Evolutionary conservation across 2,797 vertebrate species (phyloP).

Genomic region (Rhyacichthys aspro): DNA sequence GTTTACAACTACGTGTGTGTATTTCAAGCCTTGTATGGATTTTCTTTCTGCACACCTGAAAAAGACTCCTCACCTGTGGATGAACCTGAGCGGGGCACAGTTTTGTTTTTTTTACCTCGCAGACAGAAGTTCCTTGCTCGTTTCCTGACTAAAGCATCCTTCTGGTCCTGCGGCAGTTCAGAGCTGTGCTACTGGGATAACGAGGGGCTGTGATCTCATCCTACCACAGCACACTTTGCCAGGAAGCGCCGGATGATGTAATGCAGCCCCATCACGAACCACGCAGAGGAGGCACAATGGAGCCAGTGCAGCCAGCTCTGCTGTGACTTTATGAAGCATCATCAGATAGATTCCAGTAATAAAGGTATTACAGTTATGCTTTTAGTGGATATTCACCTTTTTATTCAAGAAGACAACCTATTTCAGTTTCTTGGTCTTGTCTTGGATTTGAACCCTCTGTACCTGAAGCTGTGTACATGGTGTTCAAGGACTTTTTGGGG

Average conservation of each 20-base stretch:
- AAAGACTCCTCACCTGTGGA: slow-evolving; percentile 72
- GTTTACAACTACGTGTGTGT: slow-evolving; percentile 23
- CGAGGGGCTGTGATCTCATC: slow-evolving; percentile 74
- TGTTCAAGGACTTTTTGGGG: no score
- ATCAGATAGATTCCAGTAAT: slow-evolving; percentile 35
- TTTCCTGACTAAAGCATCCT: slow-evolving; percentile 58
- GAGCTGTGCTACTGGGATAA: slow-evolving; percentile 61
- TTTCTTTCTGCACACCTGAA: slow-evolving; percentile 56
- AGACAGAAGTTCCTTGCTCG: slow-evolving; percentile 52
- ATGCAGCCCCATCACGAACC: slow-evolving; percentile 69
- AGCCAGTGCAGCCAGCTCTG: slow-evolving; percentile 40
- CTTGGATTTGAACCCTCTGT: no score
- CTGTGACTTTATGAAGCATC: slow-evolving; percentile 38
- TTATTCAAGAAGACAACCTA: no score
- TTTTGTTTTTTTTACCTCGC: slow-evolving; percentile 35
- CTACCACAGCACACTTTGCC: slow-evolving; percentile 61
- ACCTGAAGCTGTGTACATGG: no score
- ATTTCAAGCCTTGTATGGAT: slow-evolving; percentile 37
- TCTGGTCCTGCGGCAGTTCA: slow-evolving; percentile 67
- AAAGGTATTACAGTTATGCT: neutral
- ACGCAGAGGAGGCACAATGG: slow-evolving; percentile 23
- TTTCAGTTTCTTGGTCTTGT: no score
- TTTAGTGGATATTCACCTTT: no score
- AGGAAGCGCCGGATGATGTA: slow-evolving; percentile 80
- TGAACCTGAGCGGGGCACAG: slow-evolving; percentile 58